These are phyloP conservation scores for Ochropleura plecta DNA, from an alignment of 2,888 invertebrate genomes.

Conservation along the genomic window DNA sequence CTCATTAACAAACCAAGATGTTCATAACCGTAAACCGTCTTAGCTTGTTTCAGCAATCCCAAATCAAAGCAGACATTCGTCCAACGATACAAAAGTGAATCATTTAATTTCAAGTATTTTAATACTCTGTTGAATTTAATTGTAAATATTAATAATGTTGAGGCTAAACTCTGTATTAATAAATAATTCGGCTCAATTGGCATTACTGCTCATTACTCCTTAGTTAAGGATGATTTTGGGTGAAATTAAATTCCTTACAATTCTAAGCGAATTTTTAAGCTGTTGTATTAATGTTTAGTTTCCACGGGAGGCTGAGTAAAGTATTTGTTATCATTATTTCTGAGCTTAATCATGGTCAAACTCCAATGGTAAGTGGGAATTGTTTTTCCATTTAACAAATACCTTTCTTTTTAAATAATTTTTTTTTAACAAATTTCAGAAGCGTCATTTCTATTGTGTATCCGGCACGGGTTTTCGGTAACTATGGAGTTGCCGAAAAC, in stretches of 20 bases:
- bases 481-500: too few species aligned
- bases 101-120: conserved; percentile 40
- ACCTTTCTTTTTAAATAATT: neutral
- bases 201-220: conserved; percentile 53
- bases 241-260: conserved; percentile 45
- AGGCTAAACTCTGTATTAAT: conserved; percentile 31
- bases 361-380: neutral
- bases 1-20: neutral
- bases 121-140: conserved; percentile 42
- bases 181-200: conserved; percentile 55
- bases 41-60: neutral
- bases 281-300: conserved; percentile 3
- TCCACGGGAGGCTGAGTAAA: neutral
- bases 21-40: neutral
- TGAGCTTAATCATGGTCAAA: neutral
- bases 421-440: neutral
- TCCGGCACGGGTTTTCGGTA: neutral
- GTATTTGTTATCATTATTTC: neutral
- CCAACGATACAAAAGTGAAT: conserved; percentile 23
- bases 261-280: neutral
- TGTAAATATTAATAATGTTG: conserved; percentile 42
- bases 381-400: neutral
- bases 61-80: conserved; percentile 3
- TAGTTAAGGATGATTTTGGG: conserved; percentile 21
- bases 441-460: neutral